These are phyloP conservation scores for Eleutherodactylus coqui DNA, from an alignment of 2,797 vertebrate species.

Conservation along the genomic window DNA sequence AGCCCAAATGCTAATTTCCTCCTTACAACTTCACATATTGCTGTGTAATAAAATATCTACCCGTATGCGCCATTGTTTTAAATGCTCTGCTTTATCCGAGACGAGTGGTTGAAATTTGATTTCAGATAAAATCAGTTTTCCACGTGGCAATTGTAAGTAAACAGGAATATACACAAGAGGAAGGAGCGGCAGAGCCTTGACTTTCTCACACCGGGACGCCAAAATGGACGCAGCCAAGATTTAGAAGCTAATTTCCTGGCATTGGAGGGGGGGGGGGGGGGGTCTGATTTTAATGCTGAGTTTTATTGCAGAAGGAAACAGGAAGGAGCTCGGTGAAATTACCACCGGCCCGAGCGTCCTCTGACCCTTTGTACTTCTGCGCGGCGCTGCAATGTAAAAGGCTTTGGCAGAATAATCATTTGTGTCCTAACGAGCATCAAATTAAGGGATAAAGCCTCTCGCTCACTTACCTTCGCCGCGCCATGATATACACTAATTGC, in stretches of 20 bases:
- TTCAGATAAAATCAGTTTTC: constrained; percentile 48
- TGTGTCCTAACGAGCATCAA: constrained; percentile 79
- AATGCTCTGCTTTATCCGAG: constrained; percentile 23
- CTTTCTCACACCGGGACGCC: constrained; percentile 50
- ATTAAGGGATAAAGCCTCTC: constrained; percentile 78
- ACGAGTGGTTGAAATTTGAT: constrained; percentile 27
- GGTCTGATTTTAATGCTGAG: constrained; percentile 72
- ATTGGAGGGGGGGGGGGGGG: constrained; percentile 79
- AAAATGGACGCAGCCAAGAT: constrained; percentile 67
- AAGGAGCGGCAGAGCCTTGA: constrained; percentile 30
- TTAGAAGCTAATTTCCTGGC: constrained; percentile 79
- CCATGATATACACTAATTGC: constrained; percentile 81
- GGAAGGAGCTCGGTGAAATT: constrained; percentile 68
- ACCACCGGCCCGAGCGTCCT: constrained; percentile 74
- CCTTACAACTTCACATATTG: too few relatives aligned
- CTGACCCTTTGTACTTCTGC: constrained; percentile 75
- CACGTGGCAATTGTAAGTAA: constrained; percentile 54
- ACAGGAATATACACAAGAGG: constrained; percentile 35
- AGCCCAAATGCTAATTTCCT: too few relatives aligned
- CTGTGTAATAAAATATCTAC: neutral
- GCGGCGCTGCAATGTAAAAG: constrained; percentile 57
- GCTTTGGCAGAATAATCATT: constrained; percentile 64
- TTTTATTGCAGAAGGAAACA: constrained; percentile 77
- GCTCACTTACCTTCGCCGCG: constrained; percentile 75
- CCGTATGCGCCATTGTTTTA: neutral